Evolutionary conservation across 2,888 invertebrate genomes (phyloP), one percentile per base, ranked within the genome.

Genomic region (Octodonta nipae): DNA sequence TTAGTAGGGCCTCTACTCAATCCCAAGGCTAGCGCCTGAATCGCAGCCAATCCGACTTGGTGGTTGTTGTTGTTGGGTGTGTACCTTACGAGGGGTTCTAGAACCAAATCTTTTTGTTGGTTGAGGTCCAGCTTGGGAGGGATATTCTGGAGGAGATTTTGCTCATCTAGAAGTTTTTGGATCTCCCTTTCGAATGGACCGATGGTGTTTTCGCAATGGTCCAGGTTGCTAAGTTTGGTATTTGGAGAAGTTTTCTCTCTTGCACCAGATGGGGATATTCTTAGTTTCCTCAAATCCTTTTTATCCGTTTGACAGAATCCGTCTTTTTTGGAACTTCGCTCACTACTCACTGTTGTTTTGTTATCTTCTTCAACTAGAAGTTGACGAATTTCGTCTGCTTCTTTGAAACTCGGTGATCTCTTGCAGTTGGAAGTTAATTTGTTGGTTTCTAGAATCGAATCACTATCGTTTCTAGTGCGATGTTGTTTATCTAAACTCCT

Each of bases 161-260:
- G 76, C 52, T 81, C 80, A 49, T 80, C 81, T 42, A 82, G 66
- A 46, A 83, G 68, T 58, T 81, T 75, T 59, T 82, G 80, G 46
- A 84, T 77, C 58, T 83, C 82, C 51, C 79, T 70, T 63, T 83
- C 83, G 55, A 83, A 83, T 13, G 82, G 81, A 32, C 55, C 58
- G 8, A 73, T 74, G n/a, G 50, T 38, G 35, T 56, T 54, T 40
- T 70, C 69, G 33, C 64, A 43, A 34, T 39, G 57, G 27, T 67
- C 67, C 40, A 68, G 67, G 42, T 71, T 57, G 49, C 69, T 72
- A 38, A 70, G 50, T 54, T 72, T 71, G 27, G 58, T 63, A 36
- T 57, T 56, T 7, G 59, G 57, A 10, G 60, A 58, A 22, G 70
- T 59, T 28, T 36, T 36, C 7, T 30, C 30, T 15, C 30, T 26